Evolutionary conservation across 2,888 invertebrate genomes (phyloP), one percentile per base, ranked within the genome.

Genomic region (Mellilla xanthometata): DNA sequence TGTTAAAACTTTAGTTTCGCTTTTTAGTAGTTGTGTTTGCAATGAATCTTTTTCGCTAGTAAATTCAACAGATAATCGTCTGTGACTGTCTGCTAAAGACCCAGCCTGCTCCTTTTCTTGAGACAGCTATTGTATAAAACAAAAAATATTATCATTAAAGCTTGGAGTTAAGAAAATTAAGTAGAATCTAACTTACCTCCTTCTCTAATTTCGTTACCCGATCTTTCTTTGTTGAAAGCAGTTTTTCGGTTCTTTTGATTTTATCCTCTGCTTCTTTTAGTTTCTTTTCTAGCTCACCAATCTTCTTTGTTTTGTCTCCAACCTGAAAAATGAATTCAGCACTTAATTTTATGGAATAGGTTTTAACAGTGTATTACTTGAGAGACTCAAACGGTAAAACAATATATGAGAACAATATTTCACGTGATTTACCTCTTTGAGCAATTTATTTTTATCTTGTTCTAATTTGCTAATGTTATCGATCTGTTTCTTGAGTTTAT

Each of bases 221-320:
- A 40, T 92, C 92, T 72, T 91, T 93, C 50, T 91, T 89, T n/a
- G 80, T 74, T 35, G 78, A 68, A 12, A 91, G 70, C 61, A 90
- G 76, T 68, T 91, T 92, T 63, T 93, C 93, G 52, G 81, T 79
- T 63, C 91, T 91, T 63, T 90, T 92, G 34, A 81, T 82, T 74
- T 92, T 94, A n/a, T 93, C 93, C 55, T 94, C 94, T 11, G 90
- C 75, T 57, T 93, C 93, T 65, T 92, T 93, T 1, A 93, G 61
- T 77, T 94, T 93, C 60, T 91, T 92, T 72, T 94, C 94, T 60
- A 93, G 69, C 28, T 94, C 94, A 27, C 78, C 73, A 32, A 93
- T 77, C 65, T 93, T 94, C 54, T 91, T 91, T 27, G 90, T 77
- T 64, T 93, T 93, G 58, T 93, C 92, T 51, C 91, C 91, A 38